Base-by-base conservation (phyloP, 2,113 vertebrate species). In the Limanda limanda region DNA sequence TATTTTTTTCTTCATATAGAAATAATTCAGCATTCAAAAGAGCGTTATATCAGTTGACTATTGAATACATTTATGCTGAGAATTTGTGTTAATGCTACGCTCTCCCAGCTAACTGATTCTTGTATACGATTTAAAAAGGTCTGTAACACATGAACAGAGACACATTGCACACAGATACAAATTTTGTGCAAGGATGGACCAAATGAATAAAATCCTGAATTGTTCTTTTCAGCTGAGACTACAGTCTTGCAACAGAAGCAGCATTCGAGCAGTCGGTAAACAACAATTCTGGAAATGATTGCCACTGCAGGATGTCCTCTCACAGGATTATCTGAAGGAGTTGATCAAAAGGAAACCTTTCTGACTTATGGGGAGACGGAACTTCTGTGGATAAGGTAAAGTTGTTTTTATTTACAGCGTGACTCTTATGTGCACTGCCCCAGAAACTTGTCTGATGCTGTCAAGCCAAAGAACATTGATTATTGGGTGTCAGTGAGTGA, bases 401-500 rank as follows among this genome's bases (percentile, higher is more conserved):
- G 72, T 83, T 87, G 71, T 82, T 83, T 80, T 79, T 90, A 84
- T 88, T 86, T 89, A 86, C 17, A n/a, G 23, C 0, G 2, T 6
- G 61, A 48, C 67, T 88, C 76, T 84, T 75, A 18, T 57, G 86
- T 81, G 80, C 80, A 65, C 25, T 42, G 79, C 60, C 69, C 84
- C 75, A 73, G 84, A 90, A 88, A 89, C 78, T 82, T 86, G 81
- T 88, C 81, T 82, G 82, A 88, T 55, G 81, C 80, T 74, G 82
- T 87, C 88, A 83, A 83, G 84, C 86, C 73, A 78, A 86, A 84
- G 83, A 73, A 73, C 81, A 93, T 93, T 89, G 92, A 92, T 91
- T 93, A 91, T 92, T 37, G 83, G 83, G 88, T 89, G 86, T 87
- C 89, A 71, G 88, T 55, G 83, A 78, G 83, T 75, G 90, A 89